phyloP scores from a whole-genome alignment of 2,113 vertebrate species.

The Forbesichthys agassizii region DNA sequence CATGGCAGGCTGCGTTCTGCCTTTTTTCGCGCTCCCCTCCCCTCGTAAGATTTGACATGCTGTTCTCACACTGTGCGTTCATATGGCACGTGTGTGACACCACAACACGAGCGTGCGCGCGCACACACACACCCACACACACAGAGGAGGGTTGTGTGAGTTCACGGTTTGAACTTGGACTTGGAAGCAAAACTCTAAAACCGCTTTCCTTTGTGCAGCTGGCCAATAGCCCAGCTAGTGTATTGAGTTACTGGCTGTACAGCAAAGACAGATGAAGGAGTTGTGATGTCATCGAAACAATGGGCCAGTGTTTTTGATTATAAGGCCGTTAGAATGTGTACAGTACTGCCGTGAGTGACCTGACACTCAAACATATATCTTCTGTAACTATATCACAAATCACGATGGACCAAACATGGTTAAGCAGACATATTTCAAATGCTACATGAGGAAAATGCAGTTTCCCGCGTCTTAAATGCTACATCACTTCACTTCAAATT shows the following conservation, averaged over 20 bases:
- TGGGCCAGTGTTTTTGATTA: slow-evolving; percentile 45
- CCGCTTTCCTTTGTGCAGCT: slow-evolving; percentile 41
- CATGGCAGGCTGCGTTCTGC: slow-evolving; percentile 2
- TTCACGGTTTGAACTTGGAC: slow-evolving; percentile 45
- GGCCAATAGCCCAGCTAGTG: slow-evolving; percentile 25
- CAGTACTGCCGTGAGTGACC: slow-evolving; percentile 25
- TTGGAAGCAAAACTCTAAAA: slow-evolving; percentile 43
- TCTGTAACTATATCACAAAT: slow-evolving; percentile 18
- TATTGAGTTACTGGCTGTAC: slow-evolving; percentile 43
- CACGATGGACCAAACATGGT: not conserved
- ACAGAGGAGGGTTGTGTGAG: slow-evolving; percentile 44
- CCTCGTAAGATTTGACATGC: slow-evolving; percentile 20
- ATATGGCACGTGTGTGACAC: not conserved
- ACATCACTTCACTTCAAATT: not conserved
- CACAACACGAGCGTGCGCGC: not conserved
- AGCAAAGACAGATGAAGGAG: slow-evolving; percentile 36
- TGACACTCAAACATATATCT: slow-evolving; percentile 30
- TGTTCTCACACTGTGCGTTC: slow-evolving; percentile 27
- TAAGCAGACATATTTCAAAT: slow-evolving; percentile 4
- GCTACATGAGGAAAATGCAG: not conserved
- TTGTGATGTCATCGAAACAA: slow-evolving; percentile 57
- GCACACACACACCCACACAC: slow-evolving; percentile 32
- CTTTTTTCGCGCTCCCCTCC: slow-evolving; percentile 15
- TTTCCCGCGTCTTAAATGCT: not conserved
- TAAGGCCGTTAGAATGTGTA: slow-evolving; percentile 38